phyloP scores from a whole-genome alignment of 2,113 vertebrate species.

The Thomomys bottae region DNA sequence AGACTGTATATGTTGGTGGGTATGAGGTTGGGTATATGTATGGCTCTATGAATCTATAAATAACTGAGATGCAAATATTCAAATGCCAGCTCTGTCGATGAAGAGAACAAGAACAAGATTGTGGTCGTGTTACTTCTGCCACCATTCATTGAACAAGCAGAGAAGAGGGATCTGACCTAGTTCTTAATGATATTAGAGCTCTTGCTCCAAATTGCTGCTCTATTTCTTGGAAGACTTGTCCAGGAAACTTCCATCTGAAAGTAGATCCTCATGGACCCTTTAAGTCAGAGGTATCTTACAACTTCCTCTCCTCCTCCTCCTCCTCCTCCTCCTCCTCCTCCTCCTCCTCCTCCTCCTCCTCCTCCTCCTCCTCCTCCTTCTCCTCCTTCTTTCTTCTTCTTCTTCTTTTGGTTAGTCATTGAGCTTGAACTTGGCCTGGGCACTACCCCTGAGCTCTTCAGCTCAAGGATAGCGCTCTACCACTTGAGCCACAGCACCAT shows the following conservation, averaged over 20 bases:
- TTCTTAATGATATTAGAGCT: not conserved
- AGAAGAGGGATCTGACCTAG: not conserved
- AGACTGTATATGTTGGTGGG: not conserved
- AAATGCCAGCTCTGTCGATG: not conserved
- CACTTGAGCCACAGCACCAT: too few relatives aligned
- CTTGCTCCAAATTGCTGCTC: not conserved
- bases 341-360: too few relatives aligned
- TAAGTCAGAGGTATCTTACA: not conserved
- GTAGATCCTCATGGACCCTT: not conserved
- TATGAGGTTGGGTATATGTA: not conserved
- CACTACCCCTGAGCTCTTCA: too few relatives aligned
- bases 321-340: too few relatives aligned
- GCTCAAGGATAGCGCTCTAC: too few relatives aligned
- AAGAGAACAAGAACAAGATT: not conserved
- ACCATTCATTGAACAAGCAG: not conserved
- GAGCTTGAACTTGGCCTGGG: too few relatives aligned
- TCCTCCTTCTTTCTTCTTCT: too few relatives aligned
- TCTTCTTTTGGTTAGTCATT: too few relatives aligned
- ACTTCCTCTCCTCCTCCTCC: not conserved
- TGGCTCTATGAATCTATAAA: not conserved
- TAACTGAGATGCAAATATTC: not conserved
- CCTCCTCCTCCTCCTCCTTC: too few relatives aligned
- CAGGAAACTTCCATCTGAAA: not conserved
- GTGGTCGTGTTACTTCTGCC: not conserved
- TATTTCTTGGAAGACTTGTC: constrained; percentile 21